phyloP scores from a whole-genome alignment of 2,888 invertebrate genomes.

The Eulithis testata region DNA sequence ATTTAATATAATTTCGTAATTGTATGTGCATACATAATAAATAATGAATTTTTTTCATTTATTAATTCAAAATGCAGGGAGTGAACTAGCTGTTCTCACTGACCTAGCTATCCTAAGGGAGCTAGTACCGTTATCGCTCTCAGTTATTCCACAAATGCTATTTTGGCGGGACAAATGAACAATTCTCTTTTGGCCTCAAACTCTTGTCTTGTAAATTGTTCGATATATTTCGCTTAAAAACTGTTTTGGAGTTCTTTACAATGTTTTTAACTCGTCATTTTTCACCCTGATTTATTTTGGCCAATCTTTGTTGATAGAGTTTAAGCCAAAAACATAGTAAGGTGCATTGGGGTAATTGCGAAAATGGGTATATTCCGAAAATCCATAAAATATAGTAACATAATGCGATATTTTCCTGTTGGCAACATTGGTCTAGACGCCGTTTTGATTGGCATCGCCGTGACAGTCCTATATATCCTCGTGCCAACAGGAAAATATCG shows the following conservation, averaged over 20 bases:
- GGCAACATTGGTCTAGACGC: too few species aligned
- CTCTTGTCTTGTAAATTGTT: constrained; percentile 10
- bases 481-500: too few species aligned
- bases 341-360: too few species aligned
- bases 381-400: too few species aligned
- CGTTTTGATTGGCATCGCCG: too few species aligned
- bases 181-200: constrained; percentile 14
- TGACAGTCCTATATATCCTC: too few species aligned
- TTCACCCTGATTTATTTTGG: background rate
- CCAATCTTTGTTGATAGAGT: background rate
- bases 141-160: constrained; percentile 21
- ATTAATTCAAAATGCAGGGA: background rate
- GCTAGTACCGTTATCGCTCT: constrained; percentile 18
- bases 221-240: constrained; percentile 3
- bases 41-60: too few species aligned
- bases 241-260: background rate
- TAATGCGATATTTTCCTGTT: too few species aligned
- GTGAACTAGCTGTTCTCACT: constrained; percentile 10
- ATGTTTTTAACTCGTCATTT: background rate
- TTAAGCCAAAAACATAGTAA: background rate
- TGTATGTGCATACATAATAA: too few species aligned
- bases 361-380: too few species aligned
- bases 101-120: constrained; percentile 10
- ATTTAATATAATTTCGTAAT: too few species aligned
- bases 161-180: constrained; percentile 7